Conservation (phyloP, 2,888 invertebrate species). For the Orgyia antiqua region DNA sequence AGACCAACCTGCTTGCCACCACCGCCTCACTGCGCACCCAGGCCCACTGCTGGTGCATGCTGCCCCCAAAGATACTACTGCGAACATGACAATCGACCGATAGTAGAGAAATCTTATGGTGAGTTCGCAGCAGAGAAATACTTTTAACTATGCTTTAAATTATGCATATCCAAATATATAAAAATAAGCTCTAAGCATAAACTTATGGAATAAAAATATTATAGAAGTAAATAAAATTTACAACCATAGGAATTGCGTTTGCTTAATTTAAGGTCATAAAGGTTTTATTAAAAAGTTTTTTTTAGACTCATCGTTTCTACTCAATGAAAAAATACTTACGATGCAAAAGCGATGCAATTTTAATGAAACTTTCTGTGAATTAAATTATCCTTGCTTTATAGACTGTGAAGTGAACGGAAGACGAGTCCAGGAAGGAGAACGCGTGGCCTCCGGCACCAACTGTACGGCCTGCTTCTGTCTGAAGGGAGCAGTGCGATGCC, state of each 20-base stretch:
- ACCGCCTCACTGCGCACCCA: slow-evolving; percentile 83
- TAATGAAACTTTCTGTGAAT: no score
- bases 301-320: no score
- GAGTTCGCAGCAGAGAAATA: slow-evolving; percentile 3
- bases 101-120: slow-evolving; percentile 10
- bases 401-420: slow-evolving; percentile 82
- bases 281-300: no score
- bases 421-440: slow-evolving; percentile 84
- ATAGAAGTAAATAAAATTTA: no score
- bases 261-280: no score
- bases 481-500: slow-evolving; percentile 84
- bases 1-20: slow-evolving; percentile 88
- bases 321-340: no score
- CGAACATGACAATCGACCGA: slow-evolving; percentile 23
- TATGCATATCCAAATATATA: no score
- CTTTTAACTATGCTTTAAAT: no score
- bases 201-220: no score
- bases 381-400: slow-evolving; percentile 34
- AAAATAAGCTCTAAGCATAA: no score
- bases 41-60: slow-evolving; percentile 81
- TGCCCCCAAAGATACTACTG: slow-evolving; percentile 90
- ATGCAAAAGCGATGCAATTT: no score
- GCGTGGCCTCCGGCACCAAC: slow-evolving; percentile 76
- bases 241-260: no score
- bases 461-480: slow-evolving; percentile 91